Conservation (phyloP, 2,113 vertebrate genomes). For the Oceanodroma tethys region DNA sequence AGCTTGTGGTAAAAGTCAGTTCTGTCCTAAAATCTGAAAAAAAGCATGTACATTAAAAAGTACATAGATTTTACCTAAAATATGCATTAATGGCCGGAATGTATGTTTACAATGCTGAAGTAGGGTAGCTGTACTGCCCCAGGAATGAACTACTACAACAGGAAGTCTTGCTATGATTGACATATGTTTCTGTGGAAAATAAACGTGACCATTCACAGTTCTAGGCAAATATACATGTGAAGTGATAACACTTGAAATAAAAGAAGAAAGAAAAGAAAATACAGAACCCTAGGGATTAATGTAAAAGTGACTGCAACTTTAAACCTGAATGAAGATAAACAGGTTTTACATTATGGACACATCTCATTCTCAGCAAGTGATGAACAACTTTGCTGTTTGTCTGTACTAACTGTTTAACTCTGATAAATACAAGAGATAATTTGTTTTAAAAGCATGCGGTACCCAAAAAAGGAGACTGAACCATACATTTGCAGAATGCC, state of each 20-base stretch:
- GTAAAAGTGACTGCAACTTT: conserved; percentile 49
- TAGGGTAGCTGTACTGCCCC: background rate
- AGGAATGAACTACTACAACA: background rate
- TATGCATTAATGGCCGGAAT: background rate
- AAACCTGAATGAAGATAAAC: conserved; percentile 1
- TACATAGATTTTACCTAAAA: background rate
- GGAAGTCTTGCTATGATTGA: background rate
- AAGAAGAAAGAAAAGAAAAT: background rate
- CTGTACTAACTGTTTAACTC: background rate
- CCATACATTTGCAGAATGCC: background rate
- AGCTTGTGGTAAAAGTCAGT: background rate
- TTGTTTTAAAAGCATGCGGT: background rate
- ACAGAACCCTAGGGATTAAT: background rate
- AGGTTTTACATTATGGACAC: background rate
- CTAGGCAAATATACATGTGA: background rate
- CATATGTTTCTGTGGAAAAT: background rate
- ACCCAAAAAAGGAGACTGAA: background rate
- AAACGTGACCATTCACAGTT: background rate
- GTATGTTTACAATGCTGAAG: background rate
- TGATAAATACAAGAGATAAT: background rate
- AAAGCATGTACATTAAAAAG: background rate
- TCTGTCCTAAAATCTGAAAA: background rate
- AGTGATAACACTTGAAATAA: background rate
- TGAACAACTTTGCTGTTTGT: background rate
- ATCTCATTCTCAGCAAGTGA: conserved; percentile 14